Evolutionary conservation across 2,113 vertebrate species (phyloP).

Genomic region (Ameiurus melas): DNA sequence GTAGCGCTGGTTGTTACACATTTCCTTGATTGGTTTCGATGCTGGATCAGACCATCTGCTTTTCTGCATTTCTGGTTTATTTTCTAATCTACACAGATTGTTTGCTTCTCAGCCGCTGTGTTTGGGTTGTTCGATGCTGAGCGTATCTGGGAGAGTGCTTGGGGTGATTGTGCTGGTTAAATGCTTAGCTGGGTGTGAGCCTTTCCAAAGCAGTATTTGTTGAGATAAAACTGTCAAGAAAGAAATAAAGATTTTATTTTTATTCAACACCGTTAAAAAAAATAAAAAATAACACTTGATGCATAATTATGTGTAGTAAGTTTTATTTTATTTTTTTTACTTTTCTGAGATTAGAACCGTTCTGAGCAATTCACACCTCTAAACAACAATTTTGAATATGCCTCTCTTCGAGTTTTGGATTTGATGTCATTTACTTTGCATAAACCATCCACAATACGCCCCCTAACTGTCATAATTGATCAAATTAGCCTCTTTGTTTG

Average conservation of each 20-base stretch:
- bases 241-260: neutral
- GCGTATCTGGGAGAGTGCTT: neutral
- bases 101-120: neutral
- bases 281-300: too few relatives aligned
- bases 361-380: too few relatives aligned
- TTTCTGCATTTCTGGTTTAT: neutral
- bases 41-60: neutral
- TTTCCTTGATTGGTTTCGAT: neutral
- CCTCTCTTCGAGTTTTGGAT: too few relatives aligned
- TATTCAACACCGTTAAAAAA: too few relatives aligned
- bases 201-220: neutral
- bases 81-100: neutral
- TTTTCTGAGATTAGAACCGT: too few relatives aligned
- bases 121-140: neutral
- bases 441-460: neutral
- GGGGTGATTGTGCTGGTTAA: neutral
- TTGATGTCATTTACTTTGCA: neutral
- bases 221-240: neutral
- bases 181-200: neutral
- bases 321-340: neutral
- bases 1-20: neutral
- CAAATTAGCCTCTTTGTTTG: neutral
- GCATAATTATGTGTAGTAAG: too few relatives aligned
- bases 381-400: too few relatives aligned
- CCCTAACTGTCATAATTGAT: neutral